A percentile compares a stretch with the other conserved stretches of the same genome.
Evolutionary conservation across 2,113 vertebrate species (phyloP).

Genomic region (Daboia siamensis): DNA sequence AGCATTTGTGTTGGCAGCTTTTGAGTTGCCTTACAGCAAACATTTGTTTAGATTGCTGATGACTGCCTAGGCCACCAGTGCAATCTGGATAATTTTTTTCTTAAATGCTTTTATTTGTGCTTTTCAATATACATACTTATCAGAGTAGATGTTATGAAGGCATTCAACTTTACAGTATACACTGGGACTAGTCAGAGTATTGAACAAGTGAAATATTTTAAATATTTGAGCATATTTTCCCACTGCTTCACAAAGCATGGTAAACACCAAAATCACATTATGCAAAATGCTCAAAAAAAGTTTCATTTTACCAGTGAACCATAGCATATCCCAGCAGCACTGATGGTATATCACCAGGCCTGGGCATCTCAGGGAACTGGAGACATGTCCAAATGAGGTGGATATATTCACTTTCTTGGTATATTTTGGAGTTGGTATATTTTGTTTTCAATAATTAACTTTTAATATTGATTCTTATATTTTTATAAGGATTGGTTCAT

Average conservation of each 20-base stretch:
- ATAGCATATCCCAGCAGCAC: too few relatives aligned
- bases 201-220: background rate
- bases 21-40: constrained; percentile 6
- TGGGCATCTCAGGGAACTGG: background rate
- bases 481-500: background rate
- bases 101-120: background rate
- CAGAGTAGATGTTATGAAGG: background rate
- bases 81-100: constrained; percentile 31
- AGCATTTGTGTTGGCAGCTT: constrained; percentile 46
- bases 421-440: background rate
- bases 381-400: background rate
- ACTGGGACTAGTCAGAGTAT: background rate
- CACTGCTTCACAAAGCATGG: background rate
- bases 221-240: background rate
- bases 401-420: too few relatives aligned
- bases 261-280: background rate
- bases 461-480: background rate
- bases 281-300: background rate
- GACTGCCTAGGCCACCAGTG: constrained; percentile 18
- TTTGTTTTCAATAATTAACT: background rate
- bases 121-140: background rate
- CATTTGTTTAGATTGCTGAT: constrained; percentile 39
- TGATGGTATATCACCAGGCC: background rate
- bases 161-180: too few relatives aligned
- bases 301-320: background rate